Base-by-base conservation (phyloP, 2,113 vertebrate species). In the Nansenia antarctica region DNA sequence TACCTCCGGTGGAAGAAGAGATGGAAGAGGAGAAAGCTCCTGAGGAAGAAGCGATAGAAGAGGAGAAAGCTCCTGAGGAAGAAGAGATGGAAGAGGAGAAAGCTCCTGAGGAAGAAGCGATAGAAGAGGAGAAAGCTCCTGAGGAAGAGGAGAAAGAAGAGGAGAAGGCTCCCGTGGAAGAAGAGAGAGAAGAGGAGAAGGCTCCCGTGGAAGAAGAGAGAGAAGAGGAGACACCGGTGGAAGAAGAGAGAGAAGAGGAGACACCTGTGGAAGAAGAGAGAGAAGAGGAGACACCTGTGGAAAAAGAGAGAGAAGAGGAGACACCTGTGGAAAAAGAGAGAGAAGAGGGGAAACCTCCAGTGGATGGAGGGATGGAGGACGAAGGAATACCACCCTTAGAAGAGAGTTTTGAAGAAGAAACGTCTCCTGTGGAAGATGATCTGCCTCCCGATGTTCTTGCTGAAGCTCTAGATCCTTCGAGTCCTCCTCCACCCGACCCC, bases 21-120 rank as follows among this genome's bases (percentile, higher is more conserved):
- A 11, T 1, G 24, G 15, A 76, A 12, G 26, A 57, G 27, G 77
- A 70, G 6, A 75, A 69, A 12, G 76, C 82, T 0, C 77, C 78
- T 2, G 61, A 72, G 15, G 78, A 22, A 26, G 42, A 20, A 26
- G 42, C 70, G 15, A 39, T 32, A 55, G 55, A 76, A 60, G 60
- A 65, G 42, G 42, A 0, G 8, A 49, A 20, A 0, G 59, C 69
- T 3, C 37, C 4, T 24, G 4, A 22, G 3, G 34, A 26, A 62
- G 59, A 61, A 12, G 32, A 22, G 12, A 27, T 27, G 54, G 22
- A 37, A 24, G 18, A 26, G 20, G 22, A 26, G 62, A 61, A 7
- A 62, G 7, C 20, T 67, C n/a, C 0, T 1, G 20, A 54, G 27
- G 24, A 9, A 22, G 32, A 62, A 20, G 32, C 12, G 20, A 37